Conservation (phyloP, 92 coral and sea anemone species). For the Phenganax stokvisi region DNA sequence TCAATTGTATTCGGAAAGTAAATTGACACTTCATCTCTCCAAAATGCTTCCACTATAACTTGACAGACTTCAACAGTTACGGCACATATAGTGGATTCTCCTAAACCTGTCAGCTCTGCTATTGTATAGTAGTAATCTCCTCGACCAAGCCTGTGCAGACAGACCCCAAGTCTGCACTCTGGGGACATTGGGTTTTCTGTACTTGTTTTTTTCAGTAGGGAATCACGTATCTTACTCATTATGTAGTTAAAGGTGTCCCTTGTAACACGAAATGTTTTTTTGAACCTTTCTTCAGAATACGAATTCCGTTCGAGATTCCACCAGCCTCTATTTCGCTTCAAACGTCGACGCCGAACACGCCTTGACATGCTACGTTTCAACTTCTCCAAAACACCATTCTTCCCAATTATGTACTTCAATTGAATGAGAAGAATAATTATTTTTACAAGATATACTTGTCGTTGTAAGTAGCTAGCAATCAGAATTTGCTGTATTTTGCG, state of each 20-base stretch:
- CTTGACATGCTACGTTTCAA: too few species aligned
- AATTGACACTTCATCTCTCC: slow-evolving; percentile 25
- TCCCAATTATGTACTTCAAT: too few species aligned
- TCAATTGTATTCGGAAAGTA: slow-evolving; percentile 19
- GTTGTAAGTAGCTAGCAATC: too few species aligned
- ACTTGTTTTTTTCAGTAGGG: background rate
- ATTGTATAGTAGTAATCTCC: slow-evolving; percentile 45
- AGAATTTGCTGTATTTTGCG: too few species aligned
- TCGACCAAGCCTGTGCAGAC: slow-evolving; percentile 34
- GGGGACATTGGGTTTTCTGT: slow-evolving; percentile 28
- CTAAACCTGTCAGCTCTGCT: slow-evolving; percentile 41
- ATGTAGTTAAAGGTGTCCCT: slow-evolving; percentile 21
- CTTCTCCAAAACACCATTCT: too few species aligned
- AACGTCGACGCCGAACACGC: too few species aligned
- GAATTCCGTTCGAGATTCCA: slow-evolving; percentile 25
- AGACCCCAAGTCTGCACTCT: slow-evolving; percentile 18
- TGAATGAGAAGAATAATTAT: too few species aligned
- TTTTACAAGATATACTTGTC: too few species aligned
- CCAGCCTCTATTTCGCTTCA: slow-evolving; percentile 6
- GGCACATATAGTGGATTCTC: slow-evolving; percentile 33
- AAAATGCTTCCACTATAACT: background rate
- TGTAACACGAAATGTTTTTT: slow-evolving; percentile 12
- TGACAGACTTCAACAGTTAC: slow-evolving; percentile 33
- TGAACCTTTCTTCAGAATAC: slow-evolving; percentile 24
- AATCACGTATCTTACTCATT: background rate